A percentile compares a stretch with the other conserved stretches of the same genome.
Conservation (phyloP, 2,113 vertebrate genomes). For the Dascyllus trimaculatus region DNA sequence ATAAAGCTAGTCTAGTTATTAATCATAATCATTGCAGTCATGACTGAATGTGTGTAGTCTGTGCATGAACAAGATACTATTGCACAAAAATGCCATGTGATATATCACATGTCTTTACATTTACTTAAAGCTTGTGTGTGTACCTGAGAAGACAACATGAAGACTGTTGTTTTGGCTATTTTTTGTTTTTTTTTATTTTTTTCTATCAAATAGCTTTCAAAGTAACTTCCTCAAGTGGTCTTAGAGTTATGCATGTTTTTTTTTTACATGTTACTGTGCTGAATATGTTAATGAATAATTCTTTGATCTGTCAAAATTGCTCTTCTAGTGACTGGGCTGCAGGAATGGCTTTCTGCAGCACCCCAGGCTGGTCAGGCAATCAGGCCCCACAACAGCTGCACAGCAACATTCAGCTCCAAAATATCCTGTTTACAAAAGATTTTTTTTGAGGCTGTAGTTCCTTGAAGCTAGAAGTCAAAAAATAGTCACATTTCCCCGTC, state of each 20-base stretch:
- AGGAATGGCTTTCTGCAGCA: constrained; percentile 46
- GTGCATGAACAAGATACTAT: no score
- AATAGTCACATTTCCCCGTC: not conserved
- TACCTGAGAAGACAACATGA: not conserved
- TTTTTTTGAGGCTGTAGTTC: constrained; percentile 17
- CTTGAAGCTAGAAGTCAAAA: constrained; percentile 22
- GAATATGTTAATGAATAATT: constrained; percentile 55
- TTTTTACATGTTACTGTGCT: constrained; percentile 38
- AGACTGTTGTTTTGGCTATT: not conserved
- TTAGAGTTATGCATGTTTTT: not conserved
- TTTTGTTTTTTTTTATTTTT: constrained; percentile 4
- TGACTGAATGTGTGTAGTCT: no score
- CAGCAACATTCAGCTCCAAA: constrained; percentile 42
- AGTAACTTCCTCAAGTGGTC: not conserved
- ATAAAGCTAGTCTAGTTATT: no score
- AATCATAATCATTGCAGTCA: no score
- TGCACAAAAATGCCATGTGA: no score
- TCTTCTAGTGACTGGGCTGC: constrained; percentile 49
- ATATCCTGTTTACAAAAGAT: constrained; percentile 49
- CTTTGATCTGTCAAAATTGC: constrained; percentile 66
- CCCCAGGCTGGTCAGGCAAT: constrained; percentile 50
- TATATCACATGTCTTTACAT: not conserved
- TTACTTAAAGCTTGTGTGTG: not conserved
- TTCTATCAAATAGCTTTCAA: constrained; percentile 32
- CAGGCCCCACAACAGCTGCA: constrained; percentile 22